Evolutionary conservation across 2,888 invertebrate species (phyloP).

Genomic region (Lepidonotus clava): DNA sequence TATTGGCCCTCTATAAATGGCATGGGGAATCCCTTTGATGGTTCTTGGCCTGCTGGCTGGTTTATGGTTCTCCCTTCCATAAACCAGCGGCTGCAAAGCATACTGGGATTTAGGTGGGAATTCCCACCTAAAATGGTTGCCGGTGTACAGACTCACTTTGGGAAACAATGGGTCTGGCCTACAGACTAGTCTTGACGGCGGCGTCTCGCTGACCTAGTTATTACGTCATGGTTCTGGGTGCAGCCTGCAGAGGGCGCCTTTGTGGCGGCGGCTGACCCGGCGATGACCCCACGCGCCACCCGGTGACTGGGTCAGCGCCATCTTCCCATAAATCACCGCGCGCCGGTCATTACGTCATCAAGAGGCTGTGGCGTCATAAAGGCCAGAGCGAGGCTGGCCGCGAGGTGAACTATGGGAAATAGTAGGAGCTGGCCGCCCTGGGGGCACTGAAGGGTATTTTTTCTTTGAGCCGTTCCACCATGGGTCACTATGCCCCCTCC

Average conservation of each 20-base stretch:
- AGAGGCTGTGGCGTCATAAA: neutral
- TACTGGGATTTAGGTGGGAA: too few relatives aligned
- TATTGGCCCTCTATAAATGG: too few relatives aligned
- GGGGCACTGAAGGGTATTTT: neutral
- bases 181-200: too few relatives aligned
- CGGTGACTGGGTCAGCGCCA: constrained; percentile 46
- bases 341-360: constrained; percentile 7
- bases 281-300: constrained; percentile 20
- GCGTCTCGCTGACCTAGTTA: constrained; percentile 9
- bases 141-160: too few relatives aligned
- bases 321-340: constrained; percentile 48
- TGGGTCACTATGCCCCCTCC: too few relatives aligned
- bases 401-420: constrained; percentile 30
- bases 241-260: neutral
- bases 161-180: too few relatives aligned
- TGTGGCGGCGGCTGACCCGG: constrained; percentile 6
- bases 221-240: constrained; percentile 4
- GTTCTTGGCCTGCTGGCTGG: too few relatives aligned
- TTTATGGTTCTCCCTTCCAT: too few relatives aligned
- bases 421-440: neutral
- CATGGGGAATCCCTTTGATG: too few relatives aligned
- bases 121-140: too few relatives aligned
- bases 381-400: neutral
- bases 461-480: too few relatives aligned
- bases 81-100: too few relatives aligned